A percentile compares a stretch with the other conserved stretches of the same genome.
Evolutionary conservation across 2,888 invertebrate species (phyloP).

Genomic region (Hyppa rectilinea): DNA sequence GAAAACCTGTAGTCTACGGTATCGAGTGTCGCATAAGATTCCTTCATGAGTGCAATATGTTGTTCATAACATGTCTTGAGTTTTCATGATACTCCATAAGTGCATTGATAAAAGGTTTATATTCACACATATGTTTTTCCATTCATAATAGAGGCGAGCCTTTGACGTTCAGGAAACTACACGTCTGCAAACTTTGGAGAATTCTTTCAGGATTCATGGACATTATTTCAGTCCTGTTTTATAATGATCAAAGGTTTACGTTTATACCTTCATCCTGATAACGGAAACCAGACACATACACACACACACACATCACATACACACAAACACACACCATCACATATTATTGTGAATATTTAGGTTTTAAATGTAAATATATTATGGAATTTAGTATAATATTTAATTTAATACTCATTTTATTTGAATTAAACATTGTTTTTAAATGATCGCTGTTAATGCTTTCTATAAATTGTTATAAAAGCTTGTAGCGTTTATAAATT

Average conservation of each 20-base stretch:
- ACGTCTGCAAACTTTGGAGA: neutral
- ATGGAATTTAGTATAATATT: too few relatives aligned
- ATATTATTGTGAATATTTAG: too few relatives aligned
- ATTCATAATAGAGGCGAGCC: neutral
- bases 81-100: slow-evolving; percentile 13
- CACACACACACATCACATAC: too few relatives aligned
- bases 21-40: slow-evolving; percentile 28
- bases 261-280: neutral
- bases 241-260: neutral
- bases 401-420: too few relatives aligned
- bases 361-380: too few relatives aligned
- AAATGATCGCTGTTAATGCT: neutral
- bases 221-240: neutral
- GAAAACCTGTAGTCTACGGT: neutral
- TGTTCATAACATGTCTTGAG: slow-evolving; percentile 19
- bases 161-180: slow-evolving; percentile 34
- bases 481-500: slow-evolving; percentile 20
- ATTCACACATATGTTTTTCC: slow-evolving; percentile 25
- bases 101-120: slow-evolving; percentile 36
- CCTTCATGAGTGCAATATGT: slow-evolving; percentile 37
- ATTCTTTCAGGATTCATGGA: neutral
- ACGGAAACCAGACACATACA: too few relatives aligned
- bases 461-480: slow-evolving; percentile 10
- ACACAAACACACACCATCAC: too few relatives aligned
- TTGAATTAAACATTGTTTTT: slow-evolving; percentile 3